These are phyloP conservation scores for Puntigrus tetrazona DNA, from an alignment of 2,113 vertebrate genomes.

Conservation along the genomic window DNA sequence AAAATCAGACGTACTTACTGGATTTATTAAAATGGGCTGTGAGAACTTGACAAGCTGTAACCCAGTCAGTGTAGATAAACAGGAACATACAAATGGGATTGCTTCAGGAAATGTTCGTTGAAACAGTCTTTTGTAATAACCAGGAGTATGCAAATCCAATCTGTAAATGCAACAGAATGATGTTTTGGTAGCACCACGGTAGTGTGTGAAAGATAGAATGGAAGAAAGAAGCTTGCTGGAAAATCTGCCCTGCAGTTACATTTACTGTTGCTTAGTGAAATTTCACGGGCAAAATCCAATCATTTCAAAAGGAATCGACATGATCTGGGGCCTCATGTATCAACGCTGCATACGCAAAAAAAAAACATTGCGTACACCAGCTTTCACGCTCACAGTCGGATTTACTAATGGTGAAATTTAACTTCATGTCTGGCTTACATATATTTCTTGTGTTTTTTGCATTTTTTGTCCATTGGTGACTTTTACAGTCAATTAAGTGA, in stretches of 20 bases:
- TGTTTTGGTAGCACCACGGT: background rate
- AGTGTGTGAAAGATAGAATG: background rate
- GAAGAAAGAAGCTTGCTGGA: background rate
- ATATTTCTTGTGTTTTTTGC: too few species aligned
- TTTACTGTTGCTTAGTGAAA: background rate
- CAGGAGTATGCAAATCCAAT: slow-evolving; percentile 6
- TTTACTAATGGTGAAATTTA: too few species aligned
- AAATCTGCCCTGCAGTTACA: background rate
- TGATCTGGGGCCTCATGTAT: too few species aligned
- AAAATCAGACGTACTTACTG: slow-evolving; percentile 44
- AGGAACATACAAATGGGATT: slow-evolving; percentile 32
- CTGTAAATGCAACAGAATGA: background rate
- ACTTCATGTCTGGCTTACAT: too few species aligned
- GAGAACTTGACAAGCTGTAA: slow-evolving; percentile 27
- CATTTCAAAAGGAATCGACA: background rate
- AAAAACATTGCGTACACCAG: too few species aligned
- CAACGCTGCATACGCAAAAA: too few species aligned
- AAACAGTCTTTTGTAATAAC: slow-evolving; percentile 12
- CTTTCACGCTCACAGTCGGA: too few species aligned
- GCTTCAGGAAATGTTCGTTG: slow-evolving; percentile 2
- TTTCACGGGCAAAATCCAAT: background rate
- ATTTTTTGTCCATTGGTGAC: too few species aligned
- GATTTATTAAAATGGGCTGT: slow-evolving; percentile 40
- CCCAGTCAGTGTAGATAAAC: slow-evolving; percentile 20
- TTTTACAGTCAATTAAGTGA: too few species aligned